Evolutionary conservation across 2,888 invertebrate species (phyloP), one percentile per base, ranked within the genome.

Genomic region (Drosophila helvetica): DNA sequence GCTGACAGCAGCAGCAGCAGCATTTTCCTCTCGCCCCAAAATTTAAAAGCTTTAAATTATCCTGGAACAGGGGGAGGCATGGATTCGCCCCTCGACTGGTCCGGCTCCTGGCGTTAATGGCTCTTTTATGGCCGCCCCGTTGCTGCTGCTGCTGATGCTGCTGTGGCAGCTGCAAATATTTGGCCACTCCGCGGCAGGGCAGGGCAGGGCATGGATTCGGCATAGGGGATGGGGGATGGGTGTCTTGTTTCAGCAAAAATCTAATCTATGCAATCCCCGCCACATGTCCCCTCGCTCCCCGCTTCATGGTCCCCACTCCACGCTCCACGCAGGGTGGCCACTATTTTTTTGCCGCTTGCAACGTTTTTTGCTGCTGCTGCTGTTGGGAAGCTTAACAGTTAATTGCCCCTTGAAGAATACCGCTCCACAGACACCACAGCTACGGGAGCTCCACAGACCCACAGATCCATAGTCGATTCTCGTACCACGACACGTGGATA

Each of bases 351-450:
- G 62, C 22, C 47, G 55, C 51, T 62, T 53, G 47, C n/a, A 51
- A 57, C 63, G 74, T 81, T 88, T 84, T 85, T 56, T 43, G 19
- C 19, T 18, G 55, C 64, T 27, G n/a, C 58, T 75, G 75, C 74
- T 78, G 83, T 68, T 78, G 55, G 76, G 74, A 77, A 86, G 79
- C 78, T 75, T 68, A 75, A 56, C 75, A 78, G 83, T 90, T 90
- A 90, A 90, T 90, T 90, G 90, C 90, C 90, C 90, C 90, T 90
- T 90, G 83, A 90, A 90, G 90, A 90, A 88, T 90, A 89, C 83
- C 77, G 74, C 68, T 63, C 43, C 71, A 38, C 38, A 15, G 38
- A n/a, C 38, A 6, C 15, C 38, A 38, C n/a, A 38, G 38, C n/a
- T 38, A 38, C n/a, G 38, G 55, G 53, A 65, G 67, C 18, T 66